Evolutionary conservation across 2,113 vertebrate genomes (phyloP).

Genomic region (Ranitomeya variabilis): DNA sequence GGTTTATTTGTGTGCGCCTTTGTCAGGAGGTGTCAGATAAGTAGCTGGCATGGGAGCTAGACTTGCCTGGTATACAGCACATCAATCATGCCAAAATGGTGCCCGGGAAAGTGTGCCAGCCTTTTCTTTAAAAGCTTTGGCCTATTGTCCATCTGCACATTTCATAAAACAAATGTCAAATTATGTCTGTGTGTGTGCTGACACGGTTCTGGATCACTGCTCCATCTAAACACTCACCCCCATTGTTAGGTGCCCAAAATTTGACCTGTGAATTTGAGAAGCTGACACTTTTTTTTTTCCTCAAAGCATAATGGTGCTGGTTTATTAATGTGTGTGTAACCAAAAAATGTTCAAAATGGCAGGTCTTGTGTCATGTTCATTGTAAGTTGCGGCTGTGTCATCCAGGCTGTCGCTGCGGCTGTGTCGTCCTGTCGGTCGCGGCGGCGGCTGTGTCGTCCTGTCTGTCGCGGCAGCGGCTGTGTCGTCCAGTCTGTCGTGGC

Average conservation of each 20-base stretch:
- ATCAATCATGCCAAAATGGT: too few species aligned
- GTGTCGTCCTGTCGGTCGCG: too few species aligned
- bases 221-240: not conserved
- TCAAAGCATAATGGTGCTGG: not conserved
- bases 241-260: slow-evolving; percentile 14
- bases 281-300: not conserved
- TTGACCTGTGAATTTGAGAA: not conserved
- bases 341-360: too few species aligned
- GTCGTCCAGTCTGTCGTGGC: too few species aligned
- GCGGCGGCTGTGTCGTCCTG: too few species aligned
- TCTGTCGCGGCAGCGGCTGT: too few species aligned
- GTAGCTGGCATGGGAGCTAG: not conserved
- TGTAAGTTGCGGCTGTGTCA: not conserved
- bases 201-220: slow-evolving; percentile 33
- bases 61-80: not conserved
- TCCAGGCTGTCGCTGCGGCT: too few species aligned
- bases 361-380: not conserved
- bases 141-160: slow-evolving; percentile 18
- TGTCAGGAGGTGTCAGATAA: not conserved
- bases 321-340: not conserved
- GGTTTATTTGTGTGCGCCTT: not conserved
- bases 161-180: slow-evolving; percentile 11
- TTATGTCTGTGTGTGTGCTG: not conserved
- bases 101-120: not conserved
- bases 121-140: not conserved